These are phyloP conservation scores for Samia ricini DNA, from an alignment of 1,140 invertebrate genomes.

Conservation along the genomic window DNA sequence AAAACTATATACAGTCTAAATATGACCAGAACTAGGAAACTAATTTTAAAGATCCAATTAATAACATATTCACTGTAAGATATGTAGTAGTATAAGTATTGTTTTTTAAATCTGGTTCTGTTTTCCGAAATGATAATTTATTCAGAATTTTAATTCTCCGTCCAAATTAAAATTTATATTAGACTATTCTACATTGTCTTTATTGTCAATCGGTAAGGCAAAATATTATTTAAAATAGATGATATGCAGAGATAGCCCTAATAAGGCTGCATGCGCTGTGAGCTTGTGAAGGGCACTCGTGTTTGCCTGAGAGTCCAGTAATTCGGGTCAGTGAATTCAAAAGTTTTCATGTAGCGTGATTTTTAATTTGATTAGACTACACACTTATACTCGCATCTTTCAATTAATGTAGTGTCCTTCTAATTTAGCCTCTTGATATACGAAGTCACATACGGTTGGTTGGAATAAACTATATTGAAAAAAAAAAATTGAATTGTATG, in stretches of 20 bases:
- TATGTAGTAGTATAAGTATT: too few species aligned
- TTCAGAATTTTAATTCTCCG: too few species aligned
- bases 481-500: too few species aligned
- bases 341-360: slow-evolving; percentile 32
- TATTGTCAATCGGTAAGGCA: neutral
- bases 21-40: too few species aligned
- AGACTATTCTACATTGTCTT: neutral
- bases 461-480: too few species aligned
- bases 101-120: too few species aligned
- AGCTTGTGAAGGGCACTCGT: slow-evolving; percentile 31
- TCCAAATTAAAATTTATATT: too few species aligned
- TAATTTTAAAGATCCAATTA: too few species aligned
- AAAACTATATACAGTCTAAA: too few species aligned
- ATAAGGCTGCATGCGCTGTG: slow-evolving; percentile 33
- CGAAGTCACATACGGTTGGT: neutral
- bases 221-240: neutral
- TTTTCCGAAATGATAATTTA: too few species aligned
- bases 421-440: neutral
- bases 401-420: neutral
- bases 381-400: slow-evolving; percentile 1
- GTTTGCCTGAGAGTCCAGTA: slow-evolving; percentile 23
- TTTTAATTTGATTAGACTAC: slow-evolving; percentile 37
- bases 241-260: slow-evolving; percentile 18
- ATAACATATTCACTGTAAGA: too few species aligned
- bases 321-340: slow-evolving; percentile 37